Evolutionary conservation across 1,140 invertebrate genomes (phyloP).

Genomic region (Ephestia elutella): DNA sequence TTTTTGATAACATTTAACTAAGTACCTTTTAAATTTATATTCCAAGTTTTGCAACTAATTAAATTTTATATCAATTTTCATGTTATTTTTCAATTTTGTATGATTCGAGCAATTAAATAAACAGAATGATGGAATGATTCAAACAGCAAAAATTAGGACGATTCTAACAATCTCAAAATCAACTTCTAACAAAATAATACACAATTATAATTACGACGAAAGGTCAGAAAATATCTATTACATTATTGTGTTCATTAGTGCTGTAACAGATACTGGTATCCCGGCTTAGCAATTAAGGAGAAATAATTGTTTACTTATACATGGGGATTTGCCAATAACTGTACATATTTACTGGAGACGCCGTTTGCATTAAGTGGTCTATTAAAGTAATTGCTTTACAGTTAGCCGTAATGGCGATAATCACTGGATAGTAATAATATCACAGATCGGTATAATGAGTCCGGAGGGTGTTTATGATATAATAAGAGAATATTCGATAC

Average conservation of each 20-base stretch:
- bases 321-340: slow-evolving; percentile 48
- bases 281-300: slow-evolving; percentile 54
- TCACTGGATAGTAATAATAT: slow-evolving; percentile 46
- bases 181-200: slow-evolving; percentile 40
- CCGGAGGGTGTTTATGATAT: slow-evolving; percentile 27
- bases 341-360: slow-evolving; percentile 53
- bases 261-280: slow-evolving; percentile 43
- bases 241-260: slow-evolving; percentile 67
- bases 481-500: slow-evolving; percentile 7
- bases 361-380: slow-evolving; percentile 56
- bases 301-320: slow-evolving; percentile 69
- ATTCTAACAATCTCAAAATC: background rate
- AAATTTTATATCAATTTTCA: no score
- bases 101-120: background rate
- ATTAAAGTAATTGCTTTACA: slow-evolving; percentile 63
- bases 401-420: slow-evolving; percentile 10
- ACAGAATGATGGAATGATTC: background rate
- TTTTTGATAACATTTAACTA: no score
- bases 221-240: slow-evolving; percentile 69
- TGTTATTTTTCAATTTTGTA: no score
- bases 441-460: slow-evolving; percentile 46
- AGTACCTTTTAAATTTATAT: no score
- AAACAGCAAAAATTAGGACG: background rate
- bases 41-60: no score
- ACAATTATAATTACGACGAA: slow-evolving; percentile 38